Evolutionary conservation across 1,140 invertebrate genomes (phyloP), one percentile per base, ranked within the genome.

Genomic region (Pteromalus puparum): DNA sequence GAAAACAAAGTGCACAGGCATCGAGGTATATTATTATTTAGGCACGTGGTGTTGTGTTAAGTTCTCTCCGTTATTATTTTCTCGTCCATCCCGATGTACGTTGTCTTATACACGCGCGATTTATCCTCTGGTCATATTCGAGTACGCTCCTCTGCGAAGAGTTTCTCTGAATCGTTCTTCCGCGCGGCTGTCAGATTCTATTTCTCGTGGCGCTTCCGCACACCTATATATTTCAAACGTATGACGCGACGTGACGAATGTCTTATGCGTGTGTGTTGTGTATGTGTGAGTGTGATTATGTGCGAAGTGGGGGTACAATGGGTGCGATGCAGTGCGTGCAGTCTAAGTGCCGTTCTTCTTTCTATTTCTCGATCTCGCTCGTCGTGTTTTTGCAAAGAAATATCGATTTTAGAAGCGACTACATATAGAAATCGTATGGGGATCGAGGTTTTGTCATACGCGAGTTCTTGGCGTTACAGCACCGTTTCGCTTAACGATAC

Each of bases 1-100:
- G 67, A 70, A 80, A 73, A 73, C 48, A 73, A 34, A 67, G 30
- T 82, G 72, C 72, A 82, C 70, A 80, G 53, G 75, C 77, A 80
- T 84, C 46, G 46, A 75, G 77, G 70, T 80, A 75, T 80, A 72
- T 80, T 61, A n/a, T 67, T 75, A 84, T 84, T 74, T 75, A 84
- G 83, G 83, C 83, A 84, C 83, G 77, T 84, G 72, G 83, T 84
- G 77, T n/a, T 67, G 65, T 53, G 42, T 74, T 83, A 53, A 48
- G 26, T 65, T 75, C 13, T 46, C 15, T 48, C 46, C 13, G 4
- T 46, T 70, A 46, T 70, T 65, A 42, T 68, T 68, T 42, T 28
- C 28, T 13, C 42, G 42, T 46, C n/a, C 65, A 9, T n/a, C 1
- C 5, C 26, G 21, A 68, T n/a, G n/a, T n/a, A n/a, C n/a, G n/a